phyloP scores from a whole-genome alignment of 1,140 invertebrate genomes.

The Conopomorpha cramerella region DNA sequence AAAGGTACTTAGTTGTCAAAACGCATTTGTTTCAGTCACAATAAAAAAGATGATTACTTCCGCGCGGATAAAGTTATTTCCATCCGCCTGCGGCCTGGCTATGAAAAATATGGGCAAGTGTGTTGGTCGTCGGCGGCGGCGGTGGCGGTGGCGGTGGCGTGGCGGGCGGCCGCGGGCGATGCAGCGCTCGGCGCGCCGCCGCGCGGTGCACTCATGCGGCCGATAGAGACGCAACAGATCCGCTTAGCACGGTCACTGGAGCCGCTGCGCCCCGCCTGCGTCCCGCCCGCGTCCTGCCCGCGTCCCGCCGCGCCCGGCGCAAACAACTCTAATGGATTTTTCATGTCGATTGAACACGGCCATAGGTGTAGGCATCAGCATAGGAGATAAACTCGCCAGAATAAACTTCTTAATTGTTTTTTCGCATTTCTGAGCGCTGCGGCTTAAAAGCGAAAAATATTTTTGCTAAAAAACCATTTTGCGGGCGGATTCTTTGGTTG shows the following conservation, averaged over 20 bases:
- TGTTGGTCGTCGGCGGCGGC: too few species aligned
- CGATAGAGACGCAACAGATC: constrained; percentile 40
- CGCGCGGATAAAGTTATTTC: neutral
- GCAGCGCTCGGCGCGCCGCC: constrained; percentile 2
- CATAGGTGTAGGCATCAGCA: constrained; percentile 26
- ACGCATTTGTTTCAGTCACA: neutral
- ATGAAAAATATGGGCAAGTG: too few species aligned
- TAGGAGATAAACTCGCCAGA: constrained; percentile 25
- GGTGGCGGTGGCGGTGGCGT: too few species aligned
- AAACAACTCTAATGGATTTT: constrained; percentile 55
- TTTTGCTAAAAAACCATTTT: too few species aligned
- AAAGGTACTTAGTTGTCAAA: neutral
- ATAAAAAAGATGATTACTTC: constrained; percentile 1
- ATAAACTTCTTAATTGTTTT: too few species aligned
- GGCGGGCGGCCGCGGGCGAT: constrained; percentile 1
- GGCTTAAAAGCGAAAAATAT: too few species aligned
- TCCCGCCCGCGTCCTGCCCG: constrained; percentile 15
- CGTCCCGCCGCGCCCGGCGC: constrained; percentile 13
- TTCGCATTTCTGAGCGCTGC: too few species aligned
- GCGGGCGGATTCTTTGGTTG: too few species aligned
- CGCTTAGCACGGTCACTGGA: constrained; percentile 51
- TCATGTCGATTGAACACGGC: constrained; percentile 52
- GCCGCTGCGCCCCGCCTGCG: constrained; percentile 19
- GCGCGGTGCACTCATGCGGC: constrained; percentile 13
- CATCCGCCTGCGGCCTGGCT: too few species aligned